Conservation (phyloP, 2,797 vertebrate genomes). For the Scomberomorus guttatus region DNA sequence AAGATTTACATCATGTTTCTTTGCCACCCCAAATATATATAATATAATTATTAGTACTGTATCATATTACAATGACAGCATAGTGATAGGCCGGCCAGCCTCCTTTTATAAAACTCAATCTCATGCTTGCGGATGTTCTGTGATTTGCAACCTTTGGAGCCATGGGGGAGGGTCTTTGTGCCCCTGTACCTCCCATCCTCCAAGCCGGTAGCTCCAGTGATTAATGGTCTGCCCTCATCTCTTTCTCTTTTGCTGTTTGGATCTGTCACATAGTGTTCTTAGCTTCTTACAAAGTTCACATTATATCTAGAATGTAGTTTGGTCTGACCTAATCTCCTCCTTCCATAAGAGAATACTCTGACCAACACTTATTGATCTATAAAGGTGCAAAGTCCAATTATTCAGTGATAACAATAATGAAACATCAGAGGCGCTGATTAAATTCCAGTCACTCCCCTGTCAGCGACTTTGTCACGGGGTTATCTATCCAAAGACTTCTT, state of each 20-base stretch:
- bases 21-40: slow-evolving; percentile 4
- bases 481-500: slow-evolving; percentile 62
- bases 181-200: not conserved
- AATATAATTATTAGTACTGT: not conserved
- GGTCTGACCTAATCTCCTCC: not conserved
- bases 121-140: slow-evolving; percentile 15
- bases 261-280: slow-evolving; percentile 26
- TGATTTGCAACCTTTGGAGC: slow-evolving; percentile 42
- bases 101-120: slow-evolving; percentile 30
- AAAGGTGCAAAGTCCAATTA: slow-evolving; percentile 26
- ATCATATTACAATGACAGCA: slow-evolving; percentile 31
- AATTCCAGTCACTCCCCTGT: slow-evolving; percentile 41
- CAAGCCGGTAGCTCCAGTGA: slow-evolving; percentile 22
- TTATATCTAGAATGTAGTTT: slow-evolving; percentile 9
- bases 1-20: slow-evolving; percentile 37
- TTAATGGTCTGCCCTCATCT: slow-evolving; percentile 43
- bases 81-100: slow-evolving; percentile 1
- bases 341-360: not conserved
- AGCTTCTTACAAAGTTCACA: slow-evolving; percentile 20
- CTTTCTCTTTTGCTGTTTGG: slow-evolving; percentile 26
- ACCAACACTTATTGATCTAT: slow-evolving; percentile 19
- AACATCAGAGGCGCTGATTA: slow-evolving; percentile 49
- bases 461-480: slow-evolving; percentile 46
- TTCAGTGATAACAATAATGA: slow-evolving; percentile 41
- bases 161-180: slow-evolving; percentile 5